These are phyloP conservation scores for Cinclus cinclus DNA, from an alignment of 2,113 vertebrate genomes.

Conservation along the genomic window DNA sequence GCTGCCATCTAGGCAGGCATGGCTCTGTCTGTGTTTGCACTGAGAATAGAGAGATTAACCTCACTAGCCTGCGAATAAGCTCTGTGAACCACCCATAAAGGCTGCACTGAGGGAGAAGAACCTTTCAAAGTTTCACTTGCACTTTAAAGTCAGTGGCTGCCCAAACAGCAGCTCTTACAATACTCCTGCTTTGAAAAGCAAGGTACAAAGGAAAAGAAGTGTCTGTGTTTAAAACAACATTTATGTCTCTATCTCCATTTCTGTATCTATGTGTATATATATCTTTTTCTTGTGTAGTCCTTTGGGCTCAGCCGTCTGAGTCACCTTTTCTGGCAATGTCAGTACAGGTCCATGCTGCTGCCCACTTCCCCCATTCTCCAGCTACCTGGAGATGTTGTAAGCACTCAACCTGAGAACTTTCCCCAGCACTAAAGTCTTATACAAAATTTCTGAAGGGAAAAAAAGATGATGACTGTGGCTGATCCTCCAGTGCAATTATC, in stretches of 20 bases:
- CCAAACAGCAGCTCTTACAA: background rate
- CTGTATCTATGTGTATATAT: background rate
- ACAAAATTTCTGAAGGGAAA: slow-evolving; percentile 29
- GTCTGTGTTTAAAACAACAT: background rate
- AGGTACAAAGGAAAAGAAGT: background rate
- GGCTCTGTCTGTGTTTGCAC: background rate
- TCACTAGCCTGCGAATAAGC: background rate
- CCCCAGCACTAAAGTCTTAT: background rate
- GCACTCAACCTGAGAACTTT: background rate
- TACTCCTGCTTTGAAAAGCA: background rate
- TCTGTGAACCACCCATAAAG: background rate
- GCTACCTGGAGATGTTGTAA: background rate
- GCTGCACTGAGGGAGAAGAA: background rate
- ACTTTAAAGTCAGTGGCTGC: background rate
- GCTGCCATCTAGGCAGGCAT: background rate
- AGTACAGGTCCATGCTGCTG: background rate
- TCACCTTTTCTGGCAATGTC: background rate
- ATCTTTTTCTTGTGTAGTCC: background rate
- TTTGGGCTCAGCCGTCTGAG: background rate
- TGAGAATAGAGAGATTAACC: background rate
- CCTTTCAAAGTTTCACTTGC: background rate
- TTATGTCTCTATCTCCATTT: background rate
- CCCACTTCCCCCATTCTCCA: background rate
- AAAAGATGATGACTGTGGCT: slow-evolving; percentile 24
- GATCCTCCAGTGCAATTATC: slow-evolving; percentile 63